These are phyloP conservation scores for Lissonota sp. DNA, from an alignment of 2,888 invertebrate genomes.

Conservation along the genomic window DNA sequence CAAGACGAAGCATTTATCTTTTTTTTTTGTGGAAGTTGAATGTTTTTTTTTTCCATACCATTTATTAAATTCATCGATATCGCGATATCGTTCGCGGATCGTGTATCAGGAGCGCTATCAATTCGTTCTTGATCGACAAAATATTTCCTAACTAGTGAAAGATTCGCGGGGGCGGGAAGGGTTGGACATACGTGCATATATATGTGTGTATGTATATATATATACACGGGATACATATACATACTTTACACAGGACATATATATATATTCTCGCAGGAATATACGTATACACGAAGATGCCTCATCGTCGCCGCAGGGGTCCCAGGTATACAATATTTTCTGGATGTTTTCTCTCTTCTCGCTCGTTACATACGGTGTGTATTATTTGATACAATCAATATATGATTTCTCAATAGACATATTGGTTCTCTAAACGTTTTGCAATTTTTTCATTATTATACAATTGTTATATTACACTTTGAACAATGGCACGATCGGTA, in stretches of 20 bases:
- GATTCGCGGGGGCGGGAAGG: slow-evolving; percentile 13
- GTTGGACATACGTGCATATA: slow-evolving; percentile 41
- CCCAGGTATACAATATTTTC: slow-evolving; percentile 37
- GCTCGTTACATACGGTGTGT: slow-evolving; percentile 47
- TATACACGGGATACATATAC: slow-evolving; percentile 50
- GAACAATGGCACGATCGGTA: slow-evolving; percentile 68
- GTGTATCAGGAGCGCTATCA: slow-evolving; percentile 21
- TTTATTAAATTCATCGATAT: slow-evolving; percentile 61
- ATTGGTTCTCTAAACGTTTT: slow-evolving; percentile 53
- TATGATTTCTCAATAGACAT: slow-evolving; percentile 52
- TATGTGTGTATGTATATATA: background rate
- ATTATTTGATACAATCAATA: slow-evolving; percentile 61
- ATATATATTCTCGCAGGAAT: slow-evolving; percentile 50
- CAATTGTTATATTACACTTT: slow-evolving; percentile 79
- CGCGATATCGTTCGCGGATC: slow-evolving; percentile 59
- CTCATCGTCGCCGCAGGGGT: slow-evolving; percentile 40
- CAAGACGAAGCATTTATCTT: slow-evolving; percentile 52
- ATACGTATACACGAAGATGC: slow-evolving; percentile 41
- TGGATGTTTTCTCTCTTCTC: slow-evolving; percentile 36
- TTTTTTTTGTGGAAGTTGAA: slow-evolving; percentile 43
- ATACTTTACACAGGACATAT: slow-evolving; percentile 52
- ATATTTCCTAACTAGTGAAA: slow-evolving; percentile 56
- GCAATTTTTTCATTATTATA: slow-evolving; percentile 46
- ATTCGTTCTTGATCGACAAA: slow-evolving; percentile 37
- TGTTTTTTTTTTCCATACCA: background rate